Evolutionary conservation across 2,113 vertebrate species (phyloP), one percentile per base, ranked within the genome.

Genomic region (Tragulus kanchil): DNA sequence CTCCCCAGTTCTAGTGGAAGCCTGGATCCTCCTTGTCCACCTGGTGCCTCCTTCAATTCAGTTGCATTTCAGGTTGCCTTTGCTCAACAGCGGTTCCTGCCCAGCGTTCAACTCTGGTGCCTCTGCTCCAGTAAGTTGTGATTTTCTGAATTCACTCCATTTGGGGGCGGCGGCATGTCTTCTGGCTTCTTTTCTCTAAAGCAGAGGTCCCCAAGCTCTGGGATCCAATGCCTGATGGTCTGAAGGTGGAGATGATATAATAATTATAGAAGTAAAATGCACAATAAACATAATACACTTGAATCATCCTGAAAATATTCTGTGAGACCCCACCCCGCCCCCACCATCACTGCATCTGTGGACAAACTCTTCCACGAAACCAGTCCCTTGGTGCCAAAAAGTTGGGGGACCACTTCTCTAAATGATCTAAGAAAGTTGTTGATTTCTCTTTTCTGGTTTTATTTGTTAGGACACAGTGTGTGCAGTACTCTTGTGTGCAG

Each of bases 81-180:
- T 13, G 12, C 4, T 61, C 31, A 14, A 10, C 3, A 25, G 6
- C 3, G 45, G 48, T 42, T 71, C 9, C 25, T 21, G 12, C 61
- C 71, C 26, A 67, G 21, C 16, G 8, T n/a, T 16, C 36, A 19
- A 36, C 16, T 67, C 13, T 1, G 9, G n/a, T n/a, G 28, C 75
- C n/a, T 73, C n/a, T 83, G 65, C 26, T 48, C n/a, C 28, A 5
- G 3, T 61, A 73, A 56, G 14, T 4, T 12, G 56, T 69, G 56
- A 64, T 64, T 75, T 78, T 82, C 48, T 64, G n/a, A 14, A 14
- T 75, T n/a, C 6, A 8, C n/a, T 56, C 23, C 26, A 56, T 62
- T 36, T n/a, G 3, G 9, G 7, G 56, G n/a, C n/a, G n/a, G n/a
- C 0, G 0, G 48, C 64, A 26, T 48, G n/a, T 26, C 58, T n/a